Conservation (phyloP, 2,113 vertebrate genomes). For the Urocynchramus pylzowi region DNA sequence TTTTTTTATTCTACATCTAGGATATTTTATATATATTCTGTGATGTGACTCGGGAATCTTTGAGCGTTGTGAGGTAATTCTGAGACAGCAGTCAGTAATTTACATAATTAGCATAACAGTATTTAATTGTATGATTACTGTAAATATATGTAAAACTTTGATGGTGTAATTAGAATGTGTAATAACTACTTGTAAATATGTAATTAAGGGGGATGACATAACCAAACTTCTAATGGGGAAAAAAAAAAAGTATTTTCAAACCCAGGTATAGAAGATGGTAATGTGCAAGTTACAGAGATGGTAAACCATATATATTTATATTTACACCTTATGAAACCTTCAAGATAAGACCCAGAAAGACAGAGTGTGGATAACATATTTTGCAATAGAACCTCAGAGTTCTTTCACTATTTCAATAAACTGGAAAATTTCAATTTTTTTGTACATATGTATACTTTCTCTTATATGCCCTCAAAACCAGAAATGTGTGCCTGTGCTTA, state of each 20-base stretch:
- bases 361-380: not conserved
- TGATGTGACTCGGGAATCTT: not conserved
- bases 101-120: conserved; percentile 52
- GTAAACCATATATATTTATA: not conserved
- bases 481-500: not conserved
- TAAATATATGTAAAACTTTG: conserved; percentile 56
- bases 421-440: not conserved
- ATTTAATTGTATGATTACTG: conserved; percentile 55
- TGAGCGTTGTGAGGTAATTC: conserved; percentile 3
- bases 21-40: not conserved
- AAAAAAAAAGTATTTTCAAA: not conserved
- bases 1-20: not conserved
- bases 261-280: not conserved
- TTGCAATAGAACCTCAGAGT: not conserved
- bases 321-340: not conserved
- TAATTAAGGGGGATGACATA: conserved; percentile 45
- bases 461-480: not conserved
- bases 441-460: not conserved
- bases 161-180: conserved; percentile 30
- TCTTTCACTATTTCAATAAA: not conserved
- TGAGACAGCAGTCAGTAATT: conserved; percentile 41
- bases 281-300: not conserved
- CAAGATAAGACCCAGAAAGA: not conserved
- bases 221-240: not conserved
- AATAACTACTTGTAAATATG: conserved; percentile 51